Base-by-base conservation (phyloP, 2,888 invertebrate genomes). In the Eupithecia vulgata region DNA sequence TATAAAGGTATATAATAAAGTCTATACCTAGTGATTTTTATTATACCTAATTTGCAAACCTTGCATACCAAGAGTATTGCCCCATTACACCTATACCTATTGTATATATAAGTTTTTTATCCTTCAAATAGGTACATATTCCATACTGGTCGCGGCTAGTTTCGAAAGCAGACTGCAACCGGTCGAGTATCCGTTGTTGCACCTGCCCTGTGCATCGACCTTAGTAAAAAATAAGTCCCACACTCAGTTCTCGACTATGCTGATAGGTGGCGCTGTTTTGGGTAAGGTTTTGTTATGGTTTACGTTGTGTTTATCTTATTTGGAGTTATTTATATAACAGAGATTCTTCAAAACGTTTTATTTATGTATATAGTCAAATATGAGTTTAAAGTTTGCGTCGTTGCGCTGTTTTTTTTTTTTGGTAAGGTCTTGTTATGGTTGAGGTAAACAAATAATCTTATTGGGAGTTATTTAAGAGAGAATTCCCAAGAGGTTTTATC, bases 181-280 rank as follows among this genome's bases (percentile, higher is more conserved):
- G 86, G 87, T 87, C 83, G 77, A 68, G 81, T 82, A 86, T 87
- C 87, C 87, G 87, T 82, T 72, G n/a, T 71, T 75, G 82, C 87
- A 87, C 87, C 87, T 87, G 87, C 83, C 85, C 80, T 79, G 79
- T 77, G 76, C 79, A 77, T 61, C 79, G 79, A 79, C 83, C 84
- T 84, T 72, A 61, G 68, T 79, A 75, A 72, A 79, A 72, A 72
- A 80, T 15, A 37, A 59, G 5, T 72, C 79, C 77, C 67, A n/a
- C 21, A 13, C 48, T 48, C 2, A 4, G 15, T 37, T 78, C 77
- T 76, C 79, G 75, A 68, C 42, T 64, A 78, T 10, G 70, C 68
- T 6, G 42, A 21, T 76, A 76, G 73, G 68, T 73, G 73, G 68
- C 73, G 71, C 57, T 57, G 21, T 25, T 21, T 21, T 21, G 21